These are phyloP conservation scores for Podarcis cretensis DNA, from an alignment of 2,113 vertebrate species.

Conservation along the genomic window DNA sequence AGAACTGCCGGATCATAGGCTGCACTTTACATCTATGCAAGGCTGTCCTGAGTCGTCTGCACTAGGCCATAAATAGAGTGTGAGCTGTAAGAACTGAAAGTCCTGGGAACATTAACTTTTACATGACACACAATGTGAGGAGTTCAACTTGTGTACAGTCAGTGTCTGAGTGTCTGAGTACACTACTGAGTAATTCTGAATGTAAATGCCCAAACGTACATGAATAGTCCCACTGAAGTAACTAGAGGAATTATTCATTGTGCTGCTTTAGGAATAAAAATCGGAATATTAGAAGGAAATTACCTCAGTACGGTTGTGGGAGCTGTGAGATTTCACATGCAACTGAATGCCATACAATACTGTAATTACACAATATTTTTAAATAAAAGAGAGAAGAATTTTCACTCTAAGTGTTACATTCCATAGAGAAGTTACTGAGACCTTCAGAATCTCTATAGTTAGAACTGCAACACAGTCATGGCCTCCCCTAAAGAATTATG, in stretches of 20 bases:
- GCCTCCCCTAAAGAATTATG: too few species aligned
- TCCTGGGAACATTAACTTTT: not conserved
- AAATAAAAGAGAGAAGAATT: not conserved
- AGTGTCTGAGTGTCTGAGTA: slow-evolving; percentile 6
- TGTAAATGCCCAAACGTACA: not conserved
- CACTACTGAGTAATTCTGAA: slow-evolving; percentile 7
- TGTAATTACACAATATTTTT: not conserved
- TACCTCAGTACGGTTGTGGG: not conserved
- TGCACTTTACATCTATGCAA: not conserved
- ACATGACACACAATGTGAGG: not conserved
- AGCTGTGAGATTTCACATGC: not conserved
- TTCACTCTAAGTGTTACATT: not conserved
- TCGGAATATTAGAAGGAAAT: not conserved
- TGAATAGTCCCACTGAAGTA: slow-evolving; percentile 8
- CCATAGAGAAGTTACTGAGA: not conserved
- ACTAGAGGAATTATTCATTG: slow-evolving; percentile 9
- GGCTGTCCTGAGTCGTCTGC: not conserved
- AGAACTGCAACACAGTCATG: not conserved
- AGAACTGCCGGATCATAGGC: not conserved
- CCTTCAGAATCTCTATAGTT: not conserved
- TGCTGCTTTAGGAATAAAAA: not conserved
- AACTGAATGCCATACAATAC: not conserved
- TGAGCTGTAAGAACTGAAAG: not conserved
- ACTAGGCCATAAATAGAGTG: slow-evolving; percentile 12
- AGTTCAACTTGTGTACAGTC: not conserved